Percentiles rank a stretch among this genome's conserved stretches.
phyloP scores from a whole-genome alignment of 2,797 vertebrate species.

The Macropodus opercularis region DNA sequence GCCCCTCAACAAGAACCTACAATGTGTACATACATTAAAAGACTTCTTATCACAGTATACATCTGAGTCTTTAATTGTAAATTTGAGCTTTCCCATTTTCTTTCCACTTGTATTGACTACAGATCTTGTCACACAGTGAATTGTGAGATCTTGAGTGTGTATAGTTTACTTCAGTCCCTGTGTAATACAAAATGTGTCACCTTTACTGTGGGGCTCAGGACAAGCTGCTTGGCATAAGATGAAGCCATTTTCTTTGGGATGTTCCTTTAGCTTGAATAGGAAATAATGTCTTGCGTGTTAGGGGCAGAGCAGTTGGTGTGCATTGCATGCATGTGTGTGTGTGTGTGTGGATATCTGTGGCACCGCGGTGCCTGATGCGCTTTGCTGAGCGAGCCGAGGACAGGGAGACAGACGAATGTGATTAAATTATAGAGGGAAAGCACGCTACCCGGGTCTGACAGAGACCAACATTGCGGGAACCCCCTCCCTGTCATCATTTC shows the following conservation, averaged over 20 bases:
- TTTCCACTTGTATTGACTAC: background rate
- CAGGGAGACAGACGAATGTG: slow-evolving; percentile 78
- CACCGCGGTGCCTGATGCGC: slow-evolving; percentile 63
- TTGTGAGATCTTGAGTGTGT: background rate
- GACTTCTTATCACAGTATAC: background rate
- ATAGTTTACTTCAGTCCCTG: slow-evolving; percentile 6
- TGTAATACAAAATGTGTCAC: slow-evolving; percentile 6
- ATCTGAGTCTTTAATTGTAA: background rate
- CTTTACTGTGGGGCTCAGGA: background rate
- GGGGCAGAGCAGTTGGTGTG: slow-evolving; percentile 42
- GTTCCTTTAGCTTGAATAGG: slow-evolving; percentile 45
- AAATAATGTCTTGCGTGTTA: slow-evolving; percentile 69
- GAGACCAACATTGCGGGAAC: slow-evolving; percentile 72
- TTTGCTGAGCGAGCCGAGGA: slow-evolving; percentile 71
- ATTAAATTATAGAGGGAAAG: slow-evolving; percentile 84
- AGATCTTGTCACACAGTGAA: background rate
- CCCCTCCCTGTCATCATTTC: slow-evolving; percentile 27
- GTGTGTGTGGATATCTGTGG: slow-evolving; percentile 26
- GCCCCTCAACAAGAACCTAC: slow-evolving; percentile 3
- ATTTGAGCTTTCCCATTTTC: background rate
- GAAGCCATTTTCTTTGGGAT: slow-evolving; percentile 56
- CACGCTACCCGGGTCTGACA: slow-evolving; percentile 70
- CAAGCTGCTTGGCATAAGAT: slow-evolving; percentile 26
- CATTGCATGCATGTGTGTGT: background rate
- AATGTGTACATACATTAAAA: slow-evolving; percentile 1